Evolutionary conservation across 2,797 vertebrate genomes (phyloP), one percentile per base, ranked within the genome.

Genomic region (Neoniphon sammara): DNA sequence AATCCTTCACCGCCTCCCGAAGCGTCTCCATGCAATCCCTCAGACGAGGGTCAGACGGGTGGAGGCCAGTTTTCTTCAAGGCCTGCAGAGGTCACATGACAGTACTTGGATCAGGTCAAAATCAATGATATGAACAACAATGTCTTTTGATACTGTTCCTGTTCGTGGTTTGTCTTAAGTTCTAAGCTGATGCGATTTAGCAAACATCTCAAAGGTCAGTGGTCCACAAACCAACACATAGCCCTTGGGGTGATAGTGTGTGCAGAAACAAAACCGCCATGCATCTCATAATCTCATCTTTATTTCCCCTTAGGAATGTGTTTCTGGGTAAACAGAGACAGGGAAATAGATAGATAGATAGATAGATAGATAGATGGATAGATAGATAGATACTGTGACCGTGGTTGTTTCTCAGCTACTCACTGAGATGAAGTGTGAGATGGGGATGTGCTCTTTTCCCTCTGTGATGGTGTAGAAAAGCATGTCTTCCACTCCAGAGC

Each of bases 401-500:
- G 31, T 8, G 18, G 3, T 2, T 10, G 57, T 14, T 15, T 1
- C 54, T 60, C 31, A 50, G 25, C 25, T 69, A 89, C 95, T 94
- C 89, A 97, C 95, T 61, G 91, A 89, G 57, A 90, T 95, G 75
- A 97, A 97, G 77, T 93, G 85, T 73, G 96, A 93, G 62, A 96
- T 89, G 8, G 96, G 94, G 57, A 96, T 92, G 59, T 91, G 91
- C 23, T 96, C 95, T 75, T 94, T 92, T 69, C 96, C 96, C 21
- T 95, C 93, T 1, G 95, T 96, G 82, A 97, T 93, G 54, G 95
- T 95, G 90, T 96, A 95, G 92, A 96, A 97, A 46, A 97, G 95
- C 90, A 96, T 93, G 66, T 95, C 93, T 30, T 95, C 95, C 70
- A 97, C 91, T 69, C 93, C 94, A 7, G 90, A 91, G 72, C 94